These are phyloP conservation scores for Pinna nobilis DNA, from an alignment of 1,140 invertebrate species.

Conservation along the genomic window DNA sequence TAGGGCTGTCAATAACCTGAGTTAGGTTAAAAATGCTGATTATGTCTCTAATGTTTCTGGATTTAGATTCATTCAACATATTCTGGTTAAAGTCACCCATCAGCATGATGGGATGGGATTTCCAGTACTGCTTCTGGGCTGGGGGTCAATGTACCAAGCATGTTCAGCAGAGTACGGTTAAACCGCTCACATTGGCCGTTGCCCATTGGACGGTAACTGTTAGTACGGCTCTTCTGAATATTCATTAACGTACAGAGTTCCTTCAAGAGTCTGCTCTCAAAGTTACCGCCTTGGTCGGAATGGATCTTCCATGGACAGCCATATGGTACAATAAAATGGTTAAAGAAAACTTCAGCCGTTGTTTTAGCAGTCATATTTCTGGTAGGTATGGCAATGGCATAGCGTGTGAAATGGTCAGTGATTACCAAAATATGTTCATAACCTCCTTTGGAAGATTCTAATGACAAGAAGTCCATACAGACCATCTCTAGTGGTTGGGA, in stretches of 20 bases:
- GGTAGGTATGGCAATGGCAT: conserved; percentile 22
- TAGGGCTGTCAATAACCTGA: too few relatives aligned
- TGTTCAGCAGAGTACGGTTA: conserved; percentile 36
- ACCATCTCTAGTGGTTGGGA: not conserved
- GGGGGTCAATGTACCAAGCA: conserved; percentile 45
- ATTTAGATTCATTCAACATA: too few relatives aligned
- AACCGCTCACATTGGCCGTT: conserved; percentile 38
- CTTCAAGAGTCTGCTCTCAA: conserved; percentile 23
- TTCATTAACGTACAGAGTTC: conserved; percentile 29
- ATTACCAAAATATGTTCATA: conserved; percentile 14
- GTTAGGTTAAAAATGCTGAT: too few relatives aligned
- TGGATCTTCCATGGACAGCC: too few relatives aligned
- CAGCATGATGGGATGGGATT: too few relatives aligned
- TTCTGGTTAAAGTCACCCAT: too few relatives aligned
- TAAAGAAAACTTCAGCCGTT: conserved; percentile 19
- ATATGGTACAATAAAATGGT: too few relatives aligned
- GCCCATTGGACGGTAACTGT: conserved; percentile 30
- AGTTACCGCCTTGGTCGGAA: conserved; percentile 34
- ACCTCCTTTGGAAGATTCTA: conserved; percentile 3
- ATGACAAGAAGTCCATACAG: not conserved
- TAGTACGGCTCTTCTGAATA: conserved; percentile 24
- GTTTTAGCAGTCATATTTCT: conserved; percentile 25
- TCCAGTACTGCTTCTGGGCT: conserved; percentile 41
- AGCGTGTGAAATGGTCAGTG: conserved; percentile 25
- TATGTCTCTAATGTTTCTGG: too few relatives aligned